phyloP scores from a whole-genome alignment of 2,888 invertebrate species.

The Bruchidius siliquastri region DNA sequence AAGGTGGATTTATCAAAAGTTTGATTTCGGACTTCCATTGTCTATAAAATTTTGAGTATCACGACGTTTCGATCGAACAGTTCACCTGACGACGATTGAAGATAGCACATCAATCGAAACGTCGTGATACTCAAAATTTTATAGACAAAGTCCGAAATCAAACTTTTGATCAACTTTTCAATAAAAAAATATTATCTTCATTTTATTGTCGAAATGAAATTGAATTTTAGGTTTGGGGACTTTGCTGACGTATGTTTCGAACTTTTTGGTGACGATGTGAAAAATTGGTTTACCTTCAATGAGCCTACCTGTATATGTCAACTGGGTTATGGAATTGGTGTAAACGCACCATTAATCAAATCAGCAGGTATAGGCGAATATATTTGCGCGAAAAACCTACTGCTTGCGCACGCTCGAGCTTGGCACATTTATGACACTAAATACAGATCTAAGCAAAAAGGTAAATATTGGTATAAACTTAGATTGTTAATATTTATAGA shows the following conservation, averaged over 20 bases:
- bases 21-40: too few species aligned
- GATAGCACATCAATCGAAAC: too few species aligned
- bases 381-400: slow-evolving; percentile 57
- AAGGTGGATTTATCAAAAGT: too few species aligned
- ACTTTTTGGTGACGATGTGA: slow-evolving; percentile 34
- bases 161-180: too few species aligned
- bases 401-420: slow-evolving; percentile 61
- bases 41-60: too few species aligned
- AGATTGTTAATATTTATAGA: too few species aligned
- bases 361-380: slow-evolving; percentile 55
- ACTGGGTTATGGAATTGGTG: slow-evolving; percentile 23
- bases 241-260: slow-evolving; percentile 49
- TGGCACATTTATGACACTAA: slow-evolving; percentile 59
- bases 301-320: slow-evolving; percentile 43
- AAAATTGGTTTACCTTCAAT: slow-evolving; percentile 53
- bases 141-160: too few species aligned
- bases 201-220: too few species aligned
- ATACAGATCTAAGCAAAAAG: slow-evolving; percentile 42
- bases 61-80: too few species aligned
- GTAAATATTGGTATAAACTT: slow-evolving; percentile 10
- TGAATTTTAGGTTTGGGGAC: slow-evolving; percentile 43
- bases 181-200: too few species aligned
- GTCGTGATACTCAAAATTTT: too few species aligned
- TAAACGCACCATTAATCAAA: slow-evolving; percentile 39
- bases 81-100: too few species aligned